Evolutionary conservation across 2,113 vertebrate species (phyloP).

Genomic region (Rhea pennata): DNA sequence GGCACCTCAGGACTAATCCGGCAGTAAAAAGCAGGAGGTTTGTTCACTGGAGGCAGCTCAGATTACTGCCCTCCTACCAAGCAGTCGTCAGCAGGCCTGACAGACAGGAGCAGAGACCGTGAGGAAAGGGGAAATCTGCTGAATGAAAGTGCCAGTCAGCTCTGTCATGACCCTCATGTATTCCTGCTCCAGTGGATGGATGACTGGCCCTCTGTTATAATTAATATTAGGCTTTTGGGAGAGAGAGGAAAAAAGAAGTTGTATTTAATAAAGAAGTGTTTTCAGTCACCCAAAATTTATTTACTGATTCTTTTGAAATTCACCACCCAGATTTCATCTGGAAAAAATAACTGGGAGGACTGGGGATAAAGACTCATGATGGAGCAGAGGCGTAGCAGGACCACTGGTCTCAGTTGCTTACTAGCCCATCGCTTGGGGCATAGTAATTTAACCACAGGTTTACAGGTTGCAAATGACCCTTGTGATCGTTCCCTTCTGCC

Average conservation of each 20-base stretch:
- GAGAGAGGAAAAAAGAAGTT: neutral
- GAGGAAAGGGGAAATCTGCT: conserved; percentile 61
- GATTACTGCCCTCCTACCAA: conserved; percentile 78
- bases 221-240: neutral
- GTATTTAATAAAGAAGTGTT: neutral
- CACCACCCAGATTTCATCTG: neutral
- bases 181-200: neutral
- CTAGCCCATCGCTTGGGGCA: neutral
- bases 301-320: neutral
- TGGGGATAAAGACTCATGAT: accelerated
- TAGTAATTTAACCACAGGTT: neutral
- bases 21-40: conserved; percentile 30
- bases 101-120: conserved; percentile 67
- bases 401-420: neutral
- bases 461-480: neutral
- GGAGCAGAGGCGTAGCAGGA: neutral
- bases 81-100: conserved; percentile 75
- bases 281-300: neutral
- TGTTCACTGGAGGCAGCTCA: conserved; percentile 70
- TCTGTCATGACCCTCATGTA: neutral
- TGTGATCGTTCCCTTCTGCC: neutral
- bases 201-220: neutral
- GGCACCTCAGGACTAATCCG: conserved; percentile 50
- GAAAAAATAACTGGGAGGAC: neutral
- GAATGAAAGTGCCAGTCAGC: conserved; percentile 36